Conservation (phyloP, 2,113 vertebrate genomes). For the Otolemur garnettii region DNA sequence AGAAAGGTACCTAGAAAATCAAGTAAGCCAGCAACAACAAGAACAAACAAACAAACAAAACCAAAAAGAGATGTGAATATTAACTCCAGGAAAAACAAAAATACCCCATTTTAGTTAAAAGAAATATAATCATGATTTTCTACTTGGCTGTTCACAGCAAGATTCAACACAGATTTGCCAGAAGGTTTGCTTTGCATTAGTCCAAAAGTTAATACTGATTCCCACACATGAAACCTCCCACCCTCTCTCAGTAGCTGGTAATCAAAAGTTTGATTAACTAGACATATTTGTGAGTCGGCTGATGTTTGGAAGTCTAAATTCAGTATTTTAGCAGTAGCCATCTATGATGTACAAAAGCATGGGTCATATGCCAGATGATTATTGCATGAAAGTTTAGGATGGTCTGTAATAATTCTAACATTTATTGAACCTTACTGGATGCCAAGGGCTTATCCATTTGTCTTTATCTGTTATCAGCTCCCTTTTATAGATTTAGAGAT, state of each 20-base stretch:
- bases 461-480: not conserved
- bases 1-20: constrained; percentile 29
- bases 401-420: not conserved
- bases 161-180: not conserved
- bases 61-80: not conserved
- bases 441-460: not conserved
- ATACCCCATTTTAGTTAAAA: not conserved
- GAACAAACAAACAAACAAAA: not conserved
- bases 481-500: constrained; percentile 20
- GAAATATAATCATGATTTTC: constrained; percentile 29
- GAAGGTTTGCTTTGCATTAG: not conserved
- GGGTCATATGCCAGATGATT: not conserved
- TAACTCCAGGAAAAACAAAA: not conserved
- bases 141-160: not conserved
- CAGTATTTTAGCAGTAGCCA: not conserved
- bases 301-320: not conserved
- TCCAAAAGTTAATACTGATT: not conserved
- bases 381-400: not conserved
- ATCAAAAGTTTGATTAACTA: not conserved
- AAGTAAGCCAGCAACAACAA: not conserved
- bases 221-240: not conserved
- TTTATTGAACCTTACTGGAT: not conserved
- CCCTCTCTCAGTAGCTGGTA: not conserved
- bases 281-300: not conserved
- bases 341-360: not conserved